These are phyloP conservation scores for Propithecus deckenii DNA, from an alignment of 2,797 vertebrate species.

Conservation along the genomic window DNA sequence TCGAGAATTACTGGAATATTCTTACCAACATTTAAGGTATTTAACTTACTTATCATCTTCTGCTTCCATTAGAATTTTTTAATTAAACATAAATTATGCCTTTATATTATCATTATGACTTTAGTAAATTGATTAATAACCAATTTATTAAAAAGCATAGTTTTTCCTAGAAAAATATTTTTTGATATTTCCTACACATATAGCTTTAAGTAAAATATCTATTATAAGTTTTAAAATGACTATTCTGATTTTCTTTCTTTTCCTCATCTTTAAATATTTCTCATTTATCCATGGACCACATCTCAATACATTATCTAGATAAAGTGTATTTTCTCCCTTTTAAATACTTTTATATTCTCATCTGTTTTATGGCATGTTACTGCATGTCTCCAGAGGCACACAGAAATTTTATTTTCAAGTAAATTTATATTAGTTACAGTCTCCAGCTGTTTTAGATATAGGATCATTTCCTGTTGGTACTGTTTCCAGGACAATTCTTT, in stretches of 20 bases:
- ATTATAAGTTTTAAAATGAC: conserved; percentile 47
- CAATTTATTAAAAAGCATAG: conserved; percentile 17
- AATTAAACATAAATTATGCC: conserved; percentile 65
- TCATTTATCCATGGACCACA: conserved; percentile 62
- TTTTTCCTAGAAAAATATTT: conserved; percentile 18
- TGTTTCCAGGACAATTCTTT: conserved; percentile 86
- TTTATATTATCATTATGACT: conserved; percentile 58
- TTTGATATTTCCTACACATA: conserved; percentile 64
- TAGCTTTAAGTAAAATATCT: conserved; percentile 55
- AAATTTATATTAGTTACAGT: conserved; percentile 89
- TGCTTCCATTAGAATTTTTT: conserved; percentile 67
- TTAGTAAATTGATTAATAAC: conserved; percentile 60
- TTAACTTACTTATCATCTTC: not conserved
- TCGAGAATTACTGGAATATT: conserved; percentile 35
- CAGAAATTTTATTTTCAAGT: conserved; percentile 88
- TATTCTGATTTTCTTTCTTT: conserved; percentile 56
- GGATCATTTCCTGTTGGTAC: conserved; percentile 88
- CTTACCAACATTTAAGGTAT: not conserved
- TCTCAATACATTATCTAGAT: conserved; percentile 77
- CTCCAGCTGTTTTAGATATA: conserved; percentile 90
- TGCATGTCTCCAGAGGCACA: conserved; percentile 86
- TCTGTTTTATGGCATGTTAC: conserved; percentile 85
- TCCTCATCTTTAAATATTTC: conserved; percentile 61
- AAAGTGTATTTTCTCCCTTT: conserved; percentile 77
- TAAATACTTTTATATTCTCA: conserved; percentile 84